Percentiles rank a stretch among this genome's conserved stretches.
These are phyloP conservation scores for Cheilosia variabilis DNA, from an alignment of 2,888 invertebrate genomes.

Conservation along the genomic window DNA sequence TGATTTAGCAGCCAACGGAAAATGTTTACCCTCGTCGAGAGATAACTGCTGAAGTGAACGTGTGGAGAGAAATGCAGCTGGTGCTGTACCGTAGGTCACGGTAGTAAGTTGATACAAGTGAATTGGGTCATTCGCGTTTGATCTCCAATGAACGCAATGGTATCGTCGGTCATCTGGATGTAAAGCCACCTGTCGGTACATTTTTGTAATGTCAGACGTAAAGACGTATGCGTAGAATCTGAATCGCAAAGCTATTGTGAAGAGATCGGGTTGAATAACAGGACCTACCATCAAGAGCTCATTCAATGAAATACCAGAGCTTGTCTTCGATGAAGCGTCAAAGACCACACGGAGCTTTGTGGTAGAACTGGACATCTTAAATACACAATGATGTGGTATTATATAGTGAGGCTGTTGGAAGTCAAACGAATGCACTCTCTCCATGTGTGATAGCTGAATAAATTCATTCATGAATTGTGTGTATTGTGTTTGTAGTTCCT, in stretches of 20 bases:
- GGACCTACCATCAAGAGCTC: constrained; percentile 45
- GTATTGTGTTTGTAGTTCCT: constrained; percentile 29
- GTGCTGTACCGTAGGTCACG: constrained; percentile 52
- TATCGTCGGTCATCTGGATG: constrained; percentile 39
- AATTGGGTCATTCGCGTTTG: constrained; percentile 34
- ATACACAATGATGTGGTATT: constrained; percentile 51
- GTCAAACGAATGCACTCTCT: constrained; percentile 20
- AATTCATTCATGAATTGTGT: constrained; percentile 38
- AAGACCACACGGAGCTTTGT: constrained; percentile 53
- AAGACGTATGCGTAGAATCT: constrained; percentile 54
- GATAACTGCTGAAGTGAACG: constrained; percentile 30
- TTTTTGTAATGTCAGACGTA: constrained; percentile 61
- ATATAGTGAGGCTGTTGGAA: constrained; percentile 38
- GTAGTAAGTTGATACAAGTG: constrained; percentile 42
- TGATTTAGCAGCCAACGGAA: constrained; percentile 19
- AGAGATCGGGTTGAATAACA: constrained; percentile 38
- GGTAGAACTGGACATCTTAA: constrained; percentile 46
- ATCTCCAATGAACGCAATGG: constrained; percentile 64
- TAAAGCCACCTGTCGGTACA: constrained; percentile 55
- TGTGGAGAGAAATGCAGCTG: constrained; percentile 50
- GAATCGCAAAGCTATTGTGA: constrained; percentile 41
- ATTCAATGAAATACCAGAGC: constrained; percentile 32
- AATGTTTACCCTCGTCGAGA: constrained; percentile 29
- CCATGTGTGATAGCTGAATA: constrained; percentile 35
- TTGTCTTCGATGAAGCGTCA: constrained; percentile 41